Conservation (phyloP, 1,140 invertebrate species). For the Anthonomus grandis region DNA sequence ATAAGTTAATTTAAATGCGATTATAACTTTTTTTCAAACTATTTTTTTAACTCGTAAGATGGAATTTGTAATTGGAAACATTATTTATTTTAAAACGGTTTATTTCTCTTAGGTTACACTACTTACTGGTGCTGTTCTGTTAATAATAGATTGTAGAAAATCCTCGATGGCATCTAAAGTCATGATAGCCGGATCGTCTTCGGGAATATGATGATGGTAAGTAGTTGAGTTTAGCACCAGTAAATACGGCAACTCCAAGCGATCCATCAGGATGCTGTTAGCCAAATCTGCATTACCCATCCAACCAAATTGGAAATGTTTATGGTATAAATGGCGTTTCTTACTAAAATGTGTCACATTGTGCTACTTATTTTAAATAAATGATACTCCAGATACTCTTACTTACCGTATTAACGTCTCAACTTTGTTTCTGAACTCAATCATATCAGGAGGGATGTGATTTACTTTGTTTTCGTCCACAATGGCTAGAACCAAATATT, state of each 20-base stretch:
- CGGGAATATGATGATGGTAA: constrained; percentile 85
- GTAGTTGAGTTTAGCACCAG: constrained; percentile 87
- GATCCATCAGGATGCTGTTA: constrained; percentile 86
- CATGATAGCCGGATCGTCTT: constrained; percentile 75
- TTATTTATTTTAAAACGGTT: neutral
- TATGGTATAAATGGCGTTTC: constrained; percentile 74
- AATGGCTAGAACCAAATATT: constrained; percentile 81
- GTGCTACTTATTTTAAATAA: neutral
- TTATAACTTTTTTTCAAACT: too few species aligned
- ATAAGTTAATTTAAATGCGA: too few species aligned
- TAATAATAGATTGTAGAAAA: constrained; percentile 73
- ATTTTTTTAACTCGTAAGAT: too few species aligned
- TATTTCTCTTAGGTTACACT: neutral
- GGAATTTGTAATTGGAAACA: neutral
- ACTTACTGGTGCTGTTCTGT: constrained; percentile 68
- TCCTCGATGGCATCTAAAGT: constrained; percentile 74
- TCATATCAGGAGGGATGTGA: constrained; percentile 75
- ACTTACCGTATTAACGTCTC: constrained; percentile 66
- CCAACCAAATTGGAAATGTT: constrained; percentile 91
- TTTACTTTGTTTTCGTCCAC: constrained; percentile 84
- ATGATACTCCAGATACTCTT: neutral
- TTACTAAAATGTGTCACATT: constrained; percentile 47
- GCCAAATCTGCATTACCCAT: constrained; percentile 79
- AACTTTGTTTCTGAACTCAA: constrained; percentile 81
- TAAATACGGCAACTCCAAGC: constrained; percentile 78